A percentile compares a stretch with the other conserved stretches of the same genome.
Conservation (phyloP, 2,888 invertebrate genomes). For the Timema podura region DNA sequence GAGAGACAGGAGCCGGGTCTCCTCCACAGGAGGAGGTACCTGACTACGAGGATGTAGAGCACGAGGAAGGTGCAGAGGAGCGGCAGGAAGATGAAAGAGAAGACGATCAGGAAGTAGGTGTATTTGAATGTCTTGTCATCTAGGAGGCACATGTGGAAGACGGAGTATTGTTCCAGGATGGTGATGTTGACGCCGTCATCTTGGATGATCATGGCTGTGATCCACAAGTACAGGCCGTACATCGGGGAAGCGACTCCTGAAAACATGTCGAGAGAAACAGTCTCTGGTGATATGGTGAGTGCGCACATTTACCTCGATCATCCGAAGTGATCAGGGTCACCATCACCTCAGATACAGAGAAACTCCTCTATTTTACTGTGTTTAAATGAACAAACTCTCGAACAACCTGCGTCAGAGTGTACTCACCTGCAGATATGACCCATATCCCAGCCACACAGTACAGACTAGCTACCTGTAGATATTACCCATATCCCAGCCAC, state of each 20-base stretch:
- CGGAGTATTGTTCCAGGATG: slow-evolving; percentile 22
- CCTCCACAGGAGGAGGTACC: background rate
- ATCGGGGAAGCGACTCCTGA: slow-evolving; percentile 46
- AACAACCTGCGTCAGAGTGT: too few species aligned
- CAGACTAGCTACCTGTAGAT: too few species aligned
- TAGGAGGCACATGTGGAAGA: slow-evolving; percentile 40
- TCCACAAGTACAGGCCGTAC: slow-evolving; percentile 42
- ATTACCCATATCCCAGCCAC: too few species aligned
- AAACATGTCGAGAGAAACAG: slow-evolving; percentile 29
- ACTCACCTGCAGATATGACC: too few species aligned
- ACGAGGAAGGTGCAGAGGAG: slow-evolving; percentile 24
- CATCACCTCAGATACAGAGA: too few species aligned
- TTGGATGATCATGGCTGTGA: slow-evolving; percentile 37
- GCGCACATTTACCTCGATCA: background rate
- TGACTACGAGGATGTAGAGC: slow-evolving; percentile 16
- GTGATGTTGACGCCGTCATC: slow-evolving; percentile 32
- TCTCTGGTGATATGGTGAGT: background rate
- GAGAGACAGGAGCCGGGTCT: background rate
- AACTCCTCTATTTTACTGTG: too few species aligned
- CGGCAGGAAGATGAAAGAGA: slow-evolving; percentile 45
- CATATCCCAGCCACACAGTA: too few species aligned
- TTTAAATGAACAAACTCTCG: too few species aligned
- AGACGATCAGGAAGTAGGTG: slow-evolving; percentile 36
- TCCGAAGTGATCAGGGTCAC: background rate
- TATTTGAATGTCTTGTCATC: slow-evolving; percentile 37